Base-by-base conservation (phyloP, 2,113 vertebrate species). In the Motacilla alba region DNA sequence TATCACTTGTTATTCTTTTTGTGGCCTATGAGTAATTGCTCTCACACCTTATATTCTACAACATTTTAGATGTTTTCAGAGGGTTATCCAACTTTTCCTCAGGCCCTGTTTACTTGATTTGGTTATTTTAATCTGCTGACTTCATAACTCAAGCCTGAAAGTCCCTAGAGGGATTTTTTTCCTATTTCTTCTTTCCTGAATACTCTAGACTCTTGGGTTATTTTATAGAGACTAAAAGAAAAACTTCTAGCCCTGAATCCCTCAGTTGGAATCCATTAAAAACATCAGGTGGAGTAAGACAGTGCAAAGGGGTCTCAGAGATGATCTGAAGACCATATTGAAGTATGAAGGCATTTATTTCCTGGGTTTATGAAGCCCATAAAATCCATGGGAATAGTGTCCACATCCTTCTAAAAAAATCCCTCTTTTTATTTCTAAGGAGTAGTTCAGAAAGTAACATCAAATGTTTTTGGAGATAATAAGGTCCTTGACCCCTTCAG, bases 91-190 rank as follows among this genome's bases (percentile, higher is more conserved):
- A 7, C 31, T 82, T 82, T 78, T n/a, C n/a, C 49, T 5, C 58
- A 64, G 41, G 31, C 26, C 6, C 5, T 93, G 10, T 72, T 88
- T 82, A 27, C 53, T 64, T 87, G 41, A 87, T 93, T 91, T 70
- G 49, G 12, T 84, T 84, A 78, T 95, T 93, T 92, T 84, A 89
- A 79, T 89, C n/a, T 93, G 55, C n/a, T 72, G 53, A 60, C 12
- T 89, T 82, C 7, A 5, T 26, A 89, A 91, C 2, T 76, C 41
- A 84, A 87, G 14, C 6, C 44, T 77, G 50, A 27, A 94, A 87
- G 17, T 72, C 53, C 8, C n/a, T 13, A 53, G 11, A 75, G 60
- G n/a, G 27, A 44, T 47, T 78, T 90, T 78, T 90, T 84, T 26
- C 12, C 9, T 59, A 12, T 69, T 76, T 59, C 15, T 50, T 84